A percentile compares a stretch with the other conserved stretches of the same genome.
Evolutionary conservation across 2,797 vertebrate species (phyloP).

Genomic region (Notolepis coatsorum): DNA sequence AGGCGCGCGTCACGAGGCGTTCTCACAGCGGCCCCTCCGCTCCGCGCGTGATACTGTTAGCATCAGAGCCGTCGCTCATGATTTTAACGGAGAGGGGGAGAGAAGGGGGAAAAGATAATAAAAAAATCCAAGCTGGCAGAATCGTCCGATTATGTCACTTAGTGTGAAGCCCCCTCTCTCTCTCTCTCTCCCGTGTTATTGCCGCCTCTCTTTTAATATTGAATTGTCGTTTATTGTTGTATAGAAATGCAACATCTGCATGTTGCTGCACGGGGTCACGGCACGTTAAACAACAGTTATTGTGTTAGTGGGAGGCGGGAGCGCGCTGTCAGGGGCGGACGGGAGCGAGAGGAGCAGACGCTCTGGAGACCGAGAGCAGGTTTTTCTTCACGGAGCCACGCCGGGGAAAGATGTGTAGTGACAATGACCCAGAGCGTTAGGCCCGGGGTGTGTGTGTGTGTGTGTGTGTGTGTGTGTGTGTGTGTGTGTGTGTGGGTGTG

Average conservation of each 20-base stretch:
- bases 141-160: constrained; percentile 21
- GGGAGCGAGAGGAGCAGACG: constrained; percentile 57
- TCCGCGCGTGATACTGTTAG: constrained; percentile 33
- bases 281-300: constrained; percentile 64
- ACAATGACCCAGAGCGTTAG: constrained; percentile 67
- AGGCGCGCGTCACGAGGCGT: constrained; percentile 21
- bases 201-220: constrained; percentile 46
- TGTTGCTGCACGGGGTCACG: constrained; percentile 65
- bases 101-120: no score
- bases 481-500: constrained; percentile 2
- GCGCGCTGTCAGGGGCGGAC: constrained; percentile 69
- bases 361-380: constrained; percentile 6
- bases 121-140: constrained; percentile 37
- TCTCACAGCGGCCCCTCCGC: constrained; percentile 16
- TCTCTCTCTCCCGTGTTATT: constrained; percentile 24
- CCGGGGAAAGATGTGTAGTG: constrained; percentile 69
- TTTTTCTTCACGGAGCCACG: constrained; percentile 41
- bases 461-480: constrained; percentile 18
- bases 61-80: constrained; percentile 31
- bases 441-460: constrained; percentile 54
- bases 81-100: no score
- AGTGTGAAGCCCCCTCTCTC: constrained; percentile 27
- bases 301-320: constrained; percentile 65
- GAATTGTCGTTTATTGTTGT: constrained; percentile 68
- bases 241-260: constrained; percentile 74